Evolutionary conservation across 2,888 invertebrate genomes (phyloP), one percentile per base, ranked within the genome.

Genomic region (Elmis aenea): DNA sequence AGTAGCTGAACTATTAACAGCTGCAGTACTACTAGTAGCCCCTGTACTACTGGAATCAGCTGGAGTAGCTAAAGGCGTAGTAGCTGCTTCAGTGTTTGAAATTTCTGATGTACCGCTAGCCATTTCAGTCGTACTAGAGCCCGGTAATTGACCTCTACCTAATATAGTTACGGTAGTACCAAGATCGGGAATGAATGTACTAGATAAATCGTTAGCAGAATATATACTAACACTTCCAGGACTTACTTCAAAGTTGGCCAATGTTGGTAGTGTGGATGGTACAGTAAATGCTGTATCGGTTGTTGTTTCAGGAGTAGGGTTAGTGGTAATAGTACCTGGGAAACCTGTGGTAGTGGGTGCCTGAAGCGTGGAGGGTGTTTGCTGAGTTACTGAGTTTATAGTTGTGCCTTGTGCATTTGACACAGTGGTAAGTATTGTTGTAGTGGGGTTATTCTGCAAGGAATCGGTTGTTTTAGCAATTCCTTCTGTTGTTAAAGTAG

Each of bases 111-210:
- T 52, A 28, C 52, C 42, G 33, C 55, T 62, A 14, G 59, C 54
- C 26, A 45, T 34, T 29, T 29, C 26, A 2, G 39, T 43, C 30
- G 35, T 35, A 13, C 22, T 24, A 13, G 11, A 5, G n/a, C n/a
- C n/a, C 15, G 38, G 26, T 26, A 63, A 63, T 61, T 70, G 61
- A 55, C 70, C 70, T 62, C 71, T 67, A 50, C 74, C 71, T 49
- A 71, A 66, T 57, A 76, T 66, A 30, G 67, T 68, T 53, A 71
- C 71, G 50, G 76, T 70, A 46, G 73, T 61, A 54, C 68, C 69
- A 37, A 66, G 62, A 45, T 68, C 67, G 58, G 75, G 64, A 65
- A 67, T 71, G 29, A 50, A 46, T 50, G 62, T 64, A 52, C 56
- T 57, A 24, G 62, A 42, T 16, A 57, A 29, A 52, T 66, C 66